Evolutionary conservation across 2,797 vertebrate species (phyloP).

Genomic region (Selene dorsalis): DNA sequence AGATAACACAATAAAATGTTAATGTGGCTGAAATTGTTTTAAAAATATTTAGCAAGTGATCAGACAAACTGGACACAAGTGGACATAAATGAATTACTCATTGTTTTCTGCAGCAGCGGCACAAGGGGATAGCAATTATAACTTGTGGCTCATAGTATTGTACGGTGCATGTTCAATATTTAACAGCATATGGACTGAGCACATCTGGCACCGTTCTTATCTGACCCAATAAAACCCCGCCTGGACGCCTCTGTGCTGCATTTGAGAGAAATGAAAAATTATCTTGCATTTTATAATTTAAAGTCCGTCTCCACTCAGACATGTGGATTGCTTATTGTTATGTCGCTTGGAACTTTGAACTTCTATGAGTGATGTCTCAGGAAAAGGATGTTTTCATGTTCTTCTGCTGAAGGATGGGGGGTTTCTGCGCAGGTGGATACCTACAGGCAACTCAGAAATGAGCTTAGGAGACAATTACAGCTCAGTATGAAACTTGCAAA

Average conservation of each 20-base stretch:
- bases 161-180: neutral
- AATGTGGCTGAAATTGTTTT: too few species aligned
- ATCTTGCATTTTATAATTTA: neutral
- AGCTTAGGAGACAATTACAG: neutral
- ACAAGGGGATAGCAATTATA: neutral
- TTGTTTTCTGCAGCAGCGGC: neutral
- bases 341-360: neutral
- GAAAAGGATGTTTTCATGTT: neutral
- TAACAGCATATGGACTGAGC: neutral
- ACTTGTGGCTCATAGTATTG: neutral
- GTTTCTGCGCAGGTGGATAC: neutral
- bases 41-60: neutral
- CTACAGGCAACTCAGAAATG: neutral
- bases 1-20: neutral
- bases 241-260: neutral
- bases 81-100: neutral
- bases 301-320: neutral
- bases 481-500: neutral
- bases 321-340: neutral
- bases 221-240: neutral
- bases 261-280: neutral
- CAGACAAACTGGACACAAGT: neutral
- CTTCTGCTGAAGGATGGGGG: neutral
- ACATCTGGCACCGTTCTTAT: neutral
- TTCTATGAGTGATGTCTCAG: neutral